Base-by-base conservation (phyloP, 2,113 vertebrate species). In the Nicator chloris region DNA sequence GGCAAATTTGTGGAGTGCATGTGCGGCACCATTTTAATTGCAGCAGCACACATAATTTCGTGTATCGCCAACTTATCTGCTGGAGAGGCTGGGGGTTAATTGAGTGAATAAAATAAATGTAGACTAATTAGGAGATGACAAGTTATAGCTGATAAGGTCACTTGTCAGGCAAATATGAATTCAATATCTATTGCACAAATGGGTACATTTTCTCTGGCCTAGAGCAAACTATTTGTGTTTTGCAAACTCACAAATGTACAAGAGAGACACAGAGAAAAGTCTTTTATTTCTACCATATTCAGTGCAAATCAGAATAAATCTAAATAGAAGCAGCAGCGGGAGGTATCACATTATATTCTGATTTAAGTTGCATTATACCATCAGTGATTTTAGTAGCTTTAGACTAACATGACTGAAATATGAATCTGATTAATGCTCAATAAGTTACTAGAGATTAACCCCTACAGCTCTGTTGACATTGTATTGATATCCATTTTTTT, bases 141-240 rank as follows among this genome's bases (percentile, higher is more conserved):
- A 78, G 90, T 95, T 73, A 68, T 27, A 80, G 72, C 72, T 90
- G 88, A 90, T 94, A 96, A 96, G 85, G 88, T 92, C 94, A 90
- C 69, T 95, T 93, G 93, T 73, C 93, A 96, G 79, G 72, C 76
- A 90, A 92, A 90, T 88, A 83, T 63, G 82, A 95, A 83, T 81
- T 93, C 69, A 81, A 19, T 81, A 83, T 73, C 88, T 86, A 2
- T 80, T 80, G 57, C 69, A 63, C 42, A 95, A 96, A 94, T 90
- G 39, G 81, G 64, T 96, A 70, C 30, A 78, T 94, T 92, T 93
- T 80, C 76, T 88, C 64, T 94, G 79, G 90, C 90, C 85, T 90
- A 39, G 51, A 90, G 93, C 76, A 71, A 92, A 70, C 51, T 65
- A 37, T 78, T 76, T 81, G 24, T 89, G 69, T 73, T 66, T 63